A percentile compares a stretch with the other conserved stretches of the same genome.
Evolutionary conservation across 2,113 vertebrate genomes (phyloP).

Genomic region (western clawed frog (Xenopus tropicalis)): DNA sequence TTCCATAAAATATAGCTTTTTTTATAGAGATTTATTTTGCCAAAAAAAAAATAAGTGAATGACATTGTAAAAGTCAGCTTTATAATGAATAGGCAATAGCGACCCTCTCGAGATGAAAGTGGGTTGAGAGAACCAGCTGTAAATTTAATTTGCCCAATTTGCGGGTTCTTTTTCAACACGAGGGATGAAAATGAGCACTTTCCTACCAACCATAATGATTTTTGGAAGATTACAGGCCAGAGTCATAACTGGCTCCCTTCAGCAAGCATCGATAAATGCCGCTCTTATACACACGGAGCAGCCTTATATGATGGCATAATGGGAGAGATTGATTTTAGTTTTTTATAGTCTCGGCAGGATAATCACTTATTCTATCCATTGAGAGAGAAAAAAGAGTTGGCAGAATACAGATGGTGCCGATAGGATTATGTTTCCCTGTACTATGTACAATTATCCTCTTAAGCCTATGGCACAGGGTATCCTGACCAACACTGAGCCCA

Average conservation of each 20-base stretch:
- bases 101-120: neutral
- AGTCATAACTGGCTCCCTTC: constrained; percentile 5
- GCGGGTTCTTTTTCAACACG: neutral
- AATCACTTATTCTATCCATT: constrained; percentile 19
- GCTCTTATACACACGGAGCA: neutral
- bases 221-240: neutral
- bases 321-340: neutral
- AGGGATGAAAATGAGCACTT: neutral
- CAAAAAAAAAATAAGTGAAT: no score
- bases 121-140: neutral
- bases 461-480: no score
- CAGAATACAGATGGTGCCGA: neutral
- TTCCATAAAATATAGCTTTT: no score
- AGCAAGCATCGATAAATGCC: constrained; percentile 9
- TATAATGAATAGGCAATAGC: neutral
- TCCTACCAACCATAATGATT: neutral
- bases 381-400: constrained; percentile 12
- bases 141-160: neutral
- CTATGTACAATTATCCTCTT: constrained; percentile 19
- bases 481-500: no score
- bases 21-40: no score
- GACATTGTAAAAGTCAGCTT: no score
- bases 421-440: neutral
- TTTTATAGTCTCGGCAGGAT: constrained; percentile 15
- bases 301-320: neutral